A percentile compares a stretch with the other conserved stretches of the same genome.
Conservation (phyloP, 1,140 invertebrate species). For the Thaumetopoea pityocampa region DNA sequence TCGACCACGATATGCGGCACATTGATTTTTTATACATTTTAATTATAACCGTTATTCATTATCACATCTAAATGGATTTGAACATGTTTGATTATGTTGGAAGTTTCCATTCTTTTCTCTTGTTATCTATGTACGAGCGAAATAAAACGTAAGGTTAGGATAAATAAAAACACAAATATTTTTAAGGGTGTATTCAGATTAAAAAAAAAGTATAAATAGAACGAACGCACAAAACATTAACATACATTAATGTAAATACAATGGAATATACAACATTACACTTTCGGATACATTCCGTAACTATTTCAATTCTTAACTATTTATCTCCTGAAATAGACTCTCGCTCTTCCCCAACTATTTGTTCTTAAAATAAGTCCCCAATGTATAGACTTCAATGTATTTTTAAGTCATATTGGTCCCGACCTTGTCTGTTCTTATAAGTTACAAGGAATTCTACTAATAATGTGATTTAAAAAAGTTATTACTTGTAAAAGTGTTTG, state of each 20-base stretch:
- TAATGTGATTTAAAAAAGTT: not conserved
- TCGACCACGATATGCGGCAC: conserved; percentile 3
- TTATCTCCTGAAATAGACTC: conserved; percentile 4
- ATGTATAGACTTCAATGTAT: conserved; percentile 12
- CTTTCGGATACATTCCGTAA: conserved; percentile 31
- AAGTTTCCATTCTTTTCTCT: not conserved
- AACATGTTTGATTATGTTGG: conserved; percentile 3
- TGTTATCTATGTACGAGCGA: not conserved
- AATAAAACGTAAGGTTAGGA: not conserved
- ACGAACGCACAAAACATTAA: conserved; percentile 46
- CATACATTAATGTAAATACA: conserved; percentile 49
- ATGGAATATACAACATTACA: conserved; percentile 49
- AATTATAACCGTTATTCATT: conserved; percentile 8
- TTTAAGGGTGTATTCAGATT: conserved; percentile 30
- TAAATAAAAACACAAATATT: conserved; percentile 5
- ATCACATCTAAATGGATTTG: not conserved
- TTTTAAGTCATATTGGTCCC: conserved; percentile 13
- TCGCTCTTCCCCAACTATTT: not conserved
- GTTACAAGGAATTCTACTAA: conserved; percentile 3
- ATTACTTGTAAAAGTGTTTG: conserved; percentile 1
- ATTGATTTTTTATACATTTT: not conserved
- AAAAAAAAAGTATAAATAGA: conserved; percentile 31
- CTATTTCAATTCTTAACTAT: conserved; percentile 10
- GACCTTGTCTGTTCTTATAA: conserved; percentile 5
- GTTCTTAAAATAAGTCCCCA: conserved; percentile 12